These are phyloP conservation scores for Speoplatyrhinus poulsoni DNA, from an alignment of 2,113 vertebrate species.

Conservation along the genomic window DNA sequence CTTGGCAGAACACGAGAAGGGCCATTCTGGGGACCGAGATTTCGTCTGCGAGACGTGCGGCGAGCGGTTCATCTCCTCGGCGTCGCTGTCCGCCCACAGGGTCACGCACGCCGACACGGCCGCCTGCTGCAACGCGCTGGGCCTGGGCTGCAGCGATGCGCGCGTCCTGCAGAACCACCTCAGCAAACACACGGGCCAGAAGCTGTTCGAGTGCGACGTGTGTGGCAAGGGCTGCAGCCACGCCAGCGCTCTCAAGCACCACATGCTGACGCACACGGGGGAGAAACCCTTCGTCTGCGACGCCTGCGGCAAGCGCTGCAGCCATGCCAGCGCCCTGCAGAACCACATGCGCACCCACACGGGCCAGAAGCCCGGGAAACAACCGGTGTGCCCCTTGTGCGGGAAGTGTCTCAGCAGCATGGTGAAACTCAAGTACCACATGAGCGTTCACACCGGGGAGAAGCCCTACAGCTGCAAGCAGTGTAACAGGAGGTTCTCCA, in stretches of 20 bases:
- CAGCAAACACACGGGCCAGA: constrained; percentile 38
- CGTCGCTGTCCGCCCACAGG: constrained; percentile 41
- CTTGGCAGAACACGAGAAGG: constrained; percentile 57
- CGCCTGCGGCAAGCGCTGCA: constrained; percentile 76
- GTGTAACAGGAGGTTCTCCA: constrained; percentile 59
- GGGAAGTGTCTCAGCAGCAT: constrained; percentile 70
- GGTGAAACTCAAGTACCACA: constrained; percentile 76
- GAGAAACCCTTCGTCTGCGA: constrained; percentile 72
- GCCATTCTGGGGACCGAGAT: constrained; percentile 43
- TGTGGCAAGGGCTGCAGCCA: constrained; percentile 77
- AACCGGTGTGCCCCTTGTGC: constrained; percentile 70
- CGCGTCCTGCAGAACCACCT: constrained; percentile 33
- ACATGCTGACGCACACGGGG: constrained; percentile 70
- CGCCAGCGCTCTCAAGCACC: constrained; percentile 75
- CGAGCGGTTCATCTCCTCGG: constrained; percentile 54
- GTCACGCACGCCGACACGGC: constrained; percentile 37
- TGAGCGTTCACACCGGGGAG: constrained; percentile 73
- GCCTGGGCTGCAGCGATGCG: constrained; percentile 24
- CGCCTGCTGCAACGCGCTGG: constrained; percentile 24
- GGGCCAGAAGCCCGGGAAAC: constrained; percentile 63
- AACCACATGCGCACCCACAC: constrained; percentile 75
- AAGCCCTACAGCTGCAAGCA: constrained; percentile 61
- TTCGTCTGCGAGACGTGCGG: constrained; percentile 73
- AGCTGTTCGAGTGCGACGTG: constrained; percentile 67
- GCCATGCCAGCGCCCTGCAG: constrained; percentile 75